Conservation (phyloP, 2,797 vertebrate genomes). For the Acrossocheilus wenchowensis region DNA sequence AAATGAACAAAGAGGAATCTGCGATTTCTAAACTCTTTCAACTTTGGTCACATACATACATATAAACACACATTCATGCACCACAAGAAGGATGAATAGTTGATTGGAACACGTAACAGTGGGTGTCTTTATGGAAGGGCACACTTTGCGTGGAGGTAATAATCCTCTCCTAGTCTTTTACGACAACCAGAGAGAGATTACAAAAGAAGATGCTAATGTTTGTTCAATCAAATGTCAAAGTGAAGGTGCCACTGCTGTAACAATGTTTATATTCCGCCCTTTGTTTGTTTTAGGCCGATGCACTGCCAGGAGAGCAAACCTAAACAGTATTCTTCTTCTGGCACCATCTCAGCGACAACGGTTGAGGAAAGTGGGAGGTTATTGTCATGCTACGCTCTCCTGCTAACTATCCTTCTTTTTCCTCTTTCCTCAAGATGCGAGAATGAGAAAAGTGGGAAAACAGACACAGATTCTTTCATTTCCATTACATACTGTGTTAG, state of each 20-base stretch:
- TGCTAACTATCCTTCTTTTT: conserved; percentile 18
- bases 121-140: conserved; percentile 45
- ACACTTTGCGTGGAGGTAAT: conserved; percentile 56
- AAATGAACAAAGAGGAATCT: conserved; percentile 7
- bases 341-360: conserved; percentile 53
- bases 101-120: conserved; percentile 29
- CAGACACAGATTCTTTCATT: conserved; percentile 2
- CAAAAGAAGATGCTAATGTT: conserved; percentile 49
- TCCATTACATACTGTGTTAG: conserved; percentile 13
- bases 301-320: conserved; percentile 75
- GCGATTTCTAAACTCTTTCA: conserved; percentile 19
- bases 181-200: conserved; percentile 45
- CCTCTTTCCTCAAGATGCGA: neutral
- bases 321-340: conserved; percentile 73
- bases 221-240: conserved; percentile 44
- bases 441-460: conserved; percentile 6
- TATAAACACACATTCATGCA: conserved; percentile 53
- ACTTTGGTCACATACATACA: conserved; percentile 39
- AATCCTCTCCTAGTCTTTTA: conserved; percentile 31
- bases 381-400: conserved; percentile 43
- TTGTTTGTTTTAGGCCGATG: conserved; percentile 74
- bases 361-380: conserved; percentile 55
- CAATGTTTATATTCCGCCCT: conserved; percentile 68
- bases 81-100: conserved; percentile 53
- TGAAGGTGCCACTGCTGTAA: conserved; percentile 31